These are phyloP conservation scores for Dolomedes plantarius DNA, from an alignment of 2,888 invertebrate genomes.

Conservation along the genomic window DNA sequence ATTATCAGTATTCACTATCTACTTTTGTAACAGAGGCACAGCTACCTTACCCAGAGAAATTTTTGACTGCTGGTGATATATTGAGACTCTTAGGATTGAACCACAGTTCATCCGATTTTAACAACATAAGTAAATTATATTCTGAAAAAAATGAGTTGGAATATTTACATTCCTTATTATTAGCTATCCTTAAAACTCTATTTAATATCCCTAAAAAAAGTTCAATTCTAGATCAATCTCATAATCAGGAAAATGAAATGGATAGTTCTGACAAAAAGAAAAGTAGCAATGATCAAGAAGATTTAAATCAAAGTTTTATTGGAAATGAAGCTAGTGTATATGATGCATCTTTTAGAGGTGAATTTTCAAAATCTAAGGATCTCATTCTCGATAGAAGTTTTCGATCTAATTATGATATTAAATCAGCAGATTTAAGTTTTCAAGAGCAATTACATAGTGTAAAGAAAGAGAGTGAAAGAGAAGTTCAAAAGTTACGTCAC, in stretches of 20 bases:
- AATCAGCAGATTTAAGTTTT: conserved; percentile 9
- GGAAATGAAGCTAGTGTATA: neutral
- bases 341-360: neutral
- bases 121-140: conserved; percentile 37
- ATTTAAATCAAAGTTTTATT: neutral
- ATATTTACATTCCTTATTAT: conserved; percentile 29
- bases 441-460: conserved; percentile 25
- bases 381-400: neutral
- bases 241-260: neutral
- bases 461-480: conserved; percentile 47
- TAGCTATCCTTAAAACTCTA: conserved; percentile 41
- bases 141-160: conserved; percentile 17
- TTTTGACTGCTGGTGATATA: conserved; percentile 49
- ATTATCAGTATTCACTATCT: conserved; percentile 55
- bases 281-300: neutral
- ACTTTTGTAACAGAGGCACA: conserved; percentile 57
- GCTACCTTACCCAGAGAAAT: conserved; percentile 41
- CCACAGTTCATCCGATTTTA: conserved; percentile 25
- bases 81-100: conserved; percentile 42
- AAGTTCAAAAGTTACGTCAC: conserved; percentile 36
- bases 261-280: neutral
- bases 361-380: neutral
- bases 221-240: neutral
- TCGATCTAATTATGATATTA: neutral
- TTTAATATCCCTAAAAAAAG: conserved; percentile 17